These are phyloP conservation scores for Leptothorax acervorum DNA, from an alignment of 2,888 invertebrate genomes.

Conservation along the genomic window DNA sequence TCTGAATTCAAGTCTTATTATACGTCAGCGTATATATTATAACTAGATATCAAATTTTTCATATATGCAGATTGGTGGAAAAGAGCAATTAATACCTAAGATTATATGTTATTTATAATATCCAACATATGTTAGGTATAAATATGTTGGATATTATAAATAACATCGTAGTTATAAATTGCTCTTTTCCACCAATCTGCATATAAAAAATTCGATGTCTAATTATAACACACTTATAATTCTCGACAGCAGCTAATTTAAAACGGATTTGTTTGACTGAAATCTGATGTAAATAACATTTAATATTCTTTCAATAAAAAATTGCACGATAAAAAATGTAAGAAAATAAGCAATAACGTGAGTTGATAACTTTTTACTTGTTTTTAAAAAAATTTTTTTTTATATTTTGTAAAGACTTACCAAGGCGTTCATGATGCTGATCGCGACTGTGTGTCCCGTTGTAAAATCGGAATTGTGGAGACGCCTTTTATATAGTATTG, in stretches of 20 bases:
- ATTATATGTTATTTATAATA: too few species aligned
- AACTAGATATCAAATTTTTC: too few species aligned
- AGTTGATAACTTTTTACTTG: background rate
- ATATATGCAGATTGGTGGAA: too few species aligned
- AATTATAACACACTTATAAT: background rate
- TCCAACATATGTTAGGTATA: too few species aligned
- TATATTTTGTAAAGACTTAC: conserved; percentile 65
- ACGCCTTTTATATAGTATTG: conserved; percentile 75
- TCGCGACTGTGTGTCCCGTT: conserved; percentile 65
- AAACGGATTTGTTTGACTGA: background rate
- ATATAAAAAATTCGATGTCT: too few species aligned
- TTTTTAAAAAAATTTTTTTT: too few species aligned
- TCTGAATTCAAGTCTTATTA: background rate
- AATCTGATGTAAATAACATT: background rate
- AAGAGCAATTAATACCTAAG: too few species aligned
- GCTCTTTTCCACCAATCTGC: too few species aligned
- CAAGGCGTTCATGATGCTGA: conserved; percentile 74
- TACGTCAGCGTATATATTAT: background rate
- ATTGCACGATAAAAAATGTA: background rate
- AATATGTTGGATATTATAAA: too few species aligned
- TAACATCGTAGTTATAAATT: too few species aligned
- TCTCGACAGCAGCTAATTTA: background rate
- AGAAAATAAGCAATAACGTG: background rate
- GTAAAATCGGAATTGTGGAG: conserved; percentile 66
- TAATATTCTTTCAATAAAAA: background rate